A percentile compares a stretch with the other conserved stretches of the same genome.
These are phyloP conservation scores for Adela reaumurella DNA, from an alignment of 2,888 invertebrate genomes.

Conservation along the genomic window DNA sequence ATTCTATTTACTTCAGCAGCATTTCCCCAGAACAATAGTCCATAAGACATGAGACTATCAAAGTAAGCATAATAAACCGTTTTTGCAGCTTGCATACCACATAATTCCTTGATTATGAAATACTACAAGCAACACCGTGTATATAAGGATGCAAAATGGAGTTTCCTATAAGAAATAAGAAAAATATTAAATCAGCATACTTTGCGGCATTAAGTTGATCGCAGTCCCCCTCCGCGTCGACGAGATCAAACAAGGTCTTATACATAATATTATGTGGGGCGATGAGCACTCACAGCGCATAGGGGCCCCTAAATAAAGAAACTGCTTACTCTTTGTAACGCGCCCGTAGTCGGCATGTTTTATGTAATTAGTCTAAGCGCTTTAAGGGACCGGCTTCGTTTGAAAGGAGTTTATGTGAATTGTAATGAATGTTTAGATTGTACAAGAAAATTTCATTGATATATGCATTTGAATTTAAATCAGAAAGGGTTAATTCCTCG, in stretches of 20 bases:
- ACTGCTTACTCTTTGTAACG: constrained; percentile 20
- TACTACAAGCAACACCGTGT: no score
- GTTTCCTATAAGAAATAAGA: no score
- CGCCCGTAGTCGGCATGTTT: constrained; percentile 28
- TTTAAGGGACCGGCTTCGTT: constrained; percentile 31
- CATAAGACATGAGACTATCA: no score
- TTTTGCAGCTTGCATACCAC: no score
- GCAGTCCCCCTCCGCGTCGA: constrained; percentile 9
- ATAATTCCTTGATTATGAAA: no score
- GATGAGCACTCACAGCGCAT: constrained; percentile 37
- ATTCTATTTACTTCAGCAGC: no score
- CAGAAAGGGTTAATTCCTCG: constrained; percentile 9
- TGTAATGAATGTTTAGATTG: constrained; percentile 52
- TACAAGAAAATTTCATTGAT: constrained; percentile 33
- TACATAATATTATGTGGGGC: constrained; percentile 39
- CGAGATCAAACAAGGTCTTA: constrained; percentile 47
- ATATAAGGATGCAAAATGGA: no score
- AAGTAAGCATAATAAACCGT: no score
- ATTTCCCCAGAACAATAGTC: no score
- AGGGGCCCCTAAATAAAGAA: constrained; percentile 18
- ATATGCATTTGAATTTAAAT: constrained; percentile 30
- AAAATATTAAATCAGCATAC: no score
- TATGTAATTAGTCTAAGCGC: constrained; percentile 52
- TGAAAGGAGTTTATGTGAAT: constrained; percentile 33
- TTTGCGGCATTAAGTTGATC: no score